Base-by-base conservation (phyloP, 2,113 vertebrate species). In the Cyanistes caeruleus region DNA sequence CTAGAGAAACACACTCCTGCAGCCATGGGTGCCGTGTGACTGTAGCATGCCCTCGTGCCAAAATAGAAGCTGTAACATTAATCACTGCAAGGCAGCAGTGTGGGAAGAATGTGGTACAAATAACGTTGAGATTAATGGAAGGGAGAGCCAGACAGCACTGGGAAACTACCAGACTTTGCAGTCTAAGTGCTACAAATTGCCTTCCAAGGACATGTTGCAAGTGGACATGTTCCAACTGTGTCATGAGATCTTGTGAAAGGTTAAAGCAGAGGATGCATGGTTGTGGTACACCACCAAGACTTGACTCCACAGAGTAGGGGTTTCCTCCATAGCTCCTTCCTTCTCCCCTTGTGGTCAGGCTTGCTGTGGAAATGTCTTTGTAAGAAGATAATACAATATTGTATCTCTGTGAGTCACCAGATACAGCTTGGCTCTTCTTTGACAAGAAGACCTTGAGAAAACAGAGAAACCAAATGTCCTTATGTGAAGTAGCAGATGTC, bases 281-380 rank as follows among this genome's bases (percentile, higher is more conserved):
- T 14, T 65, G 5, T 39, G 23, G 5, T n/a, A 48, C 2, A 16
- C 9, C 16, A 33, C 4, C 0, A 2, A 86, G 13, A 55, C 14
- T 6, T 37, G 10, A 62, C 6, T 76, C 53, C 35, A 25, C 1
- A 19, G 5, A 44, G 11, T 6, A n/a, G 12, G 24, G 3, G 8
- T 24, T 44, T 9, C 17, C 9, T 76, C 52, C 11, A 6, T 10
- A 77, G 12, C 10, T 84, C 35, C 8, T 3, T 68, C 10, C 30
- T 78, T 25, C 59, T 52, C 15, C 5, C 10, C 2, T 33, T 56
- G 24, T 82, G 18, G 33, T 60, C 25, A 81, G 13, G 11, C 11
- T 77, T 84, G 21, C 35, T 31, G 17, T 24, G 30, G 43, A 65
- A 65, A 74, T n/a, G 7, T 21, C 21, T 41, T 78, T 56, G 67